phyloP scores from a whole-genome alignment of 2,888 invertebrate species.

The Lysandra bellargus region DNA sequence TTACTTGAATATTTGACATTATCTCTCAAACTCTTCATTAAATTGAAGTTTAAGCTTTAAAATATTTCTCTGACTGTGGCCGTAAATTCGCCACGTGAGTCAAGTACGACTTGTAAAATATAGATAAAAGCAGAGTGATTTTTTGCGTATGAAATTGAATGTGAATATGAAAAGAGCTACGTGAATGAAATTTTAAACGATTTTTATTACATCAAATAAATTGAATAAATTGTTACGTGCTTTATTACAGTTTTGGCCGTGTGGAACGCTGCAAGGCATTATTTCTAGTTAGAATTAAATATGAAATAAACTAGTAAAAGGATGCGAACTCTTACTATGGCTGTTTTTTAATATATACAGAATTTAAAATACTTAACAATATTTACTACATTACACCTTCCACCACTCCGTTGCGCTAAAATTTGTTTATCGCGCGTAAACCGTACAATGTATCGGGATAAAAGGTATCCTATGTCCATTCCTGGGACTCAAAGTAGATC shows the following conservation, averaged over 20 bases:
- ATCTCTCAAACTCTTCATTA: too few relatives aligned
- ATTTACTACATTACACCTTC: too few relatives aligned
- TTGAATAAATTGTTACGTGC: slow-evolving; percentile 16
- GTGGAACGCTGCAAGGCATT: background rate
- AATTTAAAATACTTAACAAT: too few relatives aligned
- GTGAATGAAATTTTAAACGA: background rate
- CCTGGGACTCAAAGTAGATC: too few relatives aligned
- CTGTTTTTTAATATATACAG: background rate
- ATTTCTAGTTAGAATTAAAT: background rate
- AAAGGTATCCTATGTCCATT: too few relatives aligned
- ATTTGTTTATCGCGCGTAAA: too few relatives aligned
- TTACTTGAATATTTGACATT: too few relatives aligned
- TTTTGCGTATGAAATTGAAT: slow-evolving; percentile 16
- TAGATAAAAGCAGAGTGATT: slow-evolving; percentile 2
- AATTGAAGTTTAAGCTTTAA: too few relatives aligned
- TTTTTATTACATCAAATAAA: background rate
- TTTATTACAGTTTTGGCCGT: background rate
- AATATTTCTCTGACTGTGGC: background rate
- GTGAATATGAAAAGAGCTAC: slow-evolving; percentile 17
- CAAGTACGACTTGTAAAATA: background rate
- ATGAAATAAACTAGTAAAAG: background rate
- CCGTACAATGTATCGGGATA: too few relatives aligned
- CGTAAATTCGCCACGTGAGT: background rate
- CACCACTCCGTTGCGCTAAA: too few relatives aligned
- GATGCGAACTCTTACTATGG: background rate